A percentile compares a stretch with the other conserved stretches of the same genome.
phyloP scores from a whole-genome alignment of 2,113 vertebrate species.

The Cochlearius cochlearius region DNA sequence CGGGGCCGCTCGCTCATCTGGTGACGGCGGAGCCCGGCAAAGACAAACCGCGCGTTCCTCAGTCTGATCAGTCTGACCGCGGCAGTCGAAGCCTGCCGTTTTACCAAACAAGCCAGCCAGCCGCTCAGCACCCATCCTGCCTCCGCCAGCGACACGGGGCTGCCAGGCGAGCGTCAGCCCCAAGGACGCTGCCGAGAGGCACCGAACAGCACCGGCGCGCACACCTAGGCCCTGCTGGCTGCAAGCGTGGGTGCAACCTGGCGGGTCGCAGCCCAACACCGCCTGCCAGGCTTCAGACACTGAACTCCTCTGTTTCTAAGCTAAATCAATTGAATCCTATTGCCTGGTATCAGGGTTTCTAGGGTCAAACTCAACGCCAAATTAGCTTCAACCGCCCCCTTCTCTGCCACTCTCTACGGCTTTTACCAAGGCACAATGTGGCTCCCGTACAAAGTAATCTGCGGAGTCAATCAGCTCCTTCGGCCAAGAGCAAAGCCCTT shows the following conservation, averaged over 20 bases:
- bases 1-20: background rate
- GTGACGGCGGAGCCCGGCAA: background rate
- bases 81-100: background rate
- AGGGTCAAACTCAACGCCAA: background rate
- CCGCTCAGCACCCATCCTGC: accelerated
- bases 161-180: background rate
- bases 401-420: background rate
- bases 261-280: background rate
- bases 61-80: background rate
- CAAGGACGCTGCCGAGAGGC: background rate
- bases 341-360: background rate
- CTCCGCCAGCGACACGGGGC: accelerated
- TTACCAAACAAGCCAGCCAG: background rate
- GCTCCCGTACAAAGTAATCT: background rate
- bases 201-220: background rate
- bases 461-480: background rate
- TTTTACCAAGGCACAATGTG: background rate
- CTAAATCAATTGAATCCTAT: background rate
- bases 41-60: background rate
- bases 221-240: accelerated
- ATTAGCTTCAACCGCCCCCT: background rate
- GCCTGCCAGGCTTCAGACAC: background rate
- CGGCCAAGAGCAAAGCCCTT: slow-evolving; percentile 21
- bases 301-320: background rate
- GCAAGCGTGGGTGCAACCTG: background rate